Evolutionary conservation across 2,888 invertebrate species (phyloP), one percentile per base, ranked within the genome.

Genomic region (Tipula helvola): DNA sequence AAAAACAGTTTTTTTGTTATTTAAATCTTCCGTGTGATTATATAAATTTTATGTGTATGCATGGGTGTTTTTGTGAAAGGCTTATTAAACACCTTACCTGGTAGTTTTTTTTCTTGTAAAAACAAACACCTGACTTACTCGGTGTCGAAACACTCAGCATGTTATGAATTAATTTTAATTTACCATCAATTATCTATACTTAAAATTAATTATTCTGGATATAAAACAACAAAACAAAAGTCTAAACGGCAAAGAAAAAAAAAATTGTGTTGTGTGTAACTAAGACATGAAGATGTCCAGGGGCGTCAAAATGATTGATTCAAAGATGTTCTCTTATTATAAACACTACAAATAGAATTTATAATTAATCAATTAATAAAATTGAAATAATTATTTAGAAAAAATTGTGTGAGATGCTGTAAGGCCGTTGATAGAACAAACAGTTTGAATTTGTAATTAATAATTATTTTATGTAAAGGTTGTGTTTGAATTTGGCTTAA

Each of bases 221-320:
- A 71, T 71, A 71, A 71, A 71, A 71, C 18, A 18, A 52, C 52
- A 52, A 52, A 52, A 52, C 52, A 39, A 39, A 7, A 16, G 10
- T 10, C 42, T 42, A 52, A 52, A 52, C 52, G 52, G n/a, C n/a
- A 42, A 42, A 5, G 3, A 39, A 39, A 39, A 3, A 3, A 39
- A 39, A 39, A 39, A 39, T 39, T 39, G 39, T 39, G 52, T 52
- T 52, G 52, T 52, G 52, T 52, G 4, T 47, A 42, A 8, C 5
- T 52, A 28, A 71, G 71, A 71, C 71, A 71, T 71, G 71, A 71
- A 71, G 71, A 71, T 71, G 71, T 71, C 71, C 71, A 71, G 71
- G 71, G 71, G 71, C 71, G 71, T 71, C 71, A 71, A 71, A 71
- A 71, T 71, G 71, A 71, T 71, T 71, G 71, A 71, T 71, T 71